Evolutionary conservation across 2,888 invertebrate species (phyloP).

Genomic region (Diarsia mendica): DNA sequence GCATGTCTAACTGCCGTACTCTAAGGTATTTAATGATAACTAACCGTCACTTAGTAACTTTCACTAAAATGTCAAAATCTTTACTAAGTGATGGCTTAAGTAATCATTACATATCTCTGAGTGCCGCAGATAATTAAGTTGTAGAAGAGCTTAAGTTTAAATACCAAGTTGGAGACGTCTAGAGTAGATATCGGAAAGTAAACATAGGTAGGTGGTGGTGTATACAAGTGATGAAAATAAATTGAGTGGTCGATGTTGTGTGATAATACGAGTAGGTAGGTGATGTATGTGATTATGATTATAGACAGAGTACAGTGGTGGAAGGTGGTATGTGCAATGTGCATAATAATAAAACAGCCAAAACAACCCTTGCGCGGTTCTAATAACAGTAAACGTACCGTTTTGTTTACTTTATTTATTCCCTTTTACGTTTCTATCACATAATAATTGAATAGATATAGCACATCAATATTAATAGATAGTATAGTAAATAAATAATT

Average conservation of each 20-base stretch:
- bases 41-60: too few species aligned
- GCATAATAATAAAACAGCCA: conserved; percentile 23
- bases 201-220: not conserved
- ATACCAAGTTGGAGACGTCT: not conserved
- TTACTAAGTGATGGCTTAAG: too few species aligned
- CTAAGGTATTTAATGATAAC: too few species aligned
- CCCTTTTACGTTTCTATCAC: not conserved
- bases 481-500: not conserved
- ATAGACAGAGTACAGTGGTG: conserved; percentile 27
- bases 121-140: not conserved
- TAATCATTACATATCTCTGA: too few species aligned
- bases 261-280: not conserved
- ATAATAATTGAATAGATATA: not conserved
- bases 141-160: too few species aligned
- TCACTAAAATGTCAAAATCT: too few species aligned
- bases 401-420: not conserved
- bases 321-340: conserved; percentile 11
- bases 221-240: not conserved
- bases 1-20: not conserved
- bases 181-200: not conserved
- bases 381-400: not conserved
- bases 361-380: not conserved
- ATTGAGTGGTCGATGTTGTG: not conserved
- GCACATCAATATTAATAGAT: not conserved
- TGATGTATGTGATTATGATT: not conserved